These are phyloP conservation scores for Lottia gigantea DNA, from an alignment of 2,888 invertebrate species.

Conservation along the genomic window DNA sequence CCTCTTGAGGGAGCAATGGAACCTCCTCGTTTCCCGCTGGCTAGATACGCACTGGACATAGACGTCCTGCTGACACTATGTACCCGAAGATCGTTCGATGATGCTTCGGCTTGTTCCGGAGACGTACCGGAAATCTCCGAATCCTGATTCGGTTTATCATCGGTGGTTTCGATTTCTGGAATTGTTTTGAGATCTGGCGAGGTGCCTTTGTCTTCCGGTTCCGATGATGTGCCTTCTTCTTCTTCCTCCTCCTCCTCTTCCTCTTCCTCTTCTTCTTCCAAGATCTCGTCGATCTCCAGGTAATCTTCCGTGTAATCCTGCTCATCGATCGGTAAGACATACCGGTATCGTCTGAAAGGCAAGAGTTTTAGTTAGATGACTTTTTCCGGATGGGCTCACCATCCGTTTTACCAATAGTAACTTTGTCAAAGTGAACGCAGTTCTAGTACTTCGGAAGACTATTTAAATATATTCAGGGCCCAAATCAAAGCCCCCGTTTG, in stretches of 20 bases:
- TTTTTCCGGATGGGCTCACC: no score
- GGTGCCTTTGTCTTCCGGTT: constrained; percentile 9
- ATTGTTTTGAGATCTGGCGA: neutral
- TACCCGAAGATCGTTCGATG: neutral
- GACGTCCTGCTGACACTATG: neutral
- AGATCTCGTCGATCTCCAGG: constrained; percentile 6
- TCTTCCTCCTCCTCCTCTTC: constrained; percentile 8
- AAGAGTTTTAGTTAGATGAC: no score
- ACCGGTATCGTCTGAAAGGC: constrained; percentile 16
- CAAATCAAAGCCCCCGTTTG: no score
- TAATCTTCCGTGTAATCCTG: neutral
- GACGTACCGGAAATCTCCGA: neutral
- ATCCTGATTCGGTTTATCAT: neutral
- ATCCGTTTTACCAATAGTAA: no score
- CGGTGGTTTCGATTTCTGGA: neutral
- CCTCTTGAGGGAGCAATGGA: neutral
- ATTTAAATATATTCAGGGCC: no score
- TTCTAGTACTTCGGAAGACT: no score
- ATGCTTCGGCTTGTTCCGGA: neutral
- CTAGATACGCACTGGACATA: neutral
- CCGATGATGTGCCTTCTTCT: neutral
- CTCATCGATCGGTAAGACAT: constrained; percentile 12
- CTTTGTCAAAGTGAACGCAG: no score
- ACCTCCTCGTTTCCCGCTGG: neutral
- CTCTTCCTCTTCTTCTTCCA: constrained; percentile 12